Evolutionary conservation across 1,140 invertebrate genomes (phyloP).

Genomic region (Drosophila elegans): DNA sequence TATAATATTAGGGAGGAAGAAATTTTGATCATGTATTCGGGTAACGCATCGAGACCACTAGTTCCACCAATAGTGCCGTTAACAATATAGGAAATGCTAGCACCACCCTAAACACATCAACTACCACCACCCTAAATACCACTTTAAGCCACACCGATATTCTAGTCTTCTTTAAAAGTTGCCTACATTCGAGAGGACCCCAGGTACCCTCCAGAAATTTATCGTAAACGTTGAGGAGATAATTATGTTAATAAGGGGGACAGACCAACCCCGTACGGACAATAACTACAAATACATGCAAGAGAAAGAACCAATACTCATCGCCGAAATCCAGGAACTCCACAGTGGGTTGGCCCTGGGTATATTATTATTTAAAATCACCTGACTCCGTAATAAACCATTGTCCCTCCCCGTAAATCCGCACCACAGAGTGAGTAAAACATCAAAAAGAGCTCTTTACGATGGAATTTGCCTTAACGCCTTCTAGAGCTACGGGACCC

Average conservation of each 20-base stretch:
- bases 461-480: too few species aligned
- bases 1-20: neutral
- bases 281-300: neutral
- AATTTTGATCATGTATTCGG: neutral
- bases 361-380: neutral
- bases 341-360: neutral
- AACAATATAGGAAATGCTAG: neutral
- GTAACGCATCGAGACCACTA: neutral
- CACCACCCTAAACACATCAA: neutral
- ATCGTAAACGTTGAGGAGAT: conserved; percentile 17
- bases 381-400: neutral
- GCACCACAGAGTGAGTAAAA: neutral
- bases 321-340: neutral
- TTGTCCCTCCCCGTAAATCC: neutral
- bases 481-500: too few species aligned
- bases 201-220: conserved; percentile 2
- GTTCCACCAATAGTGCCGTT: neutral
- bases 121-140: neutral
- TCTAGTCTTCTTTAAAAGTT: conserved; percentile 5
- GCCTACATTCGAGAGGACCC: neutral
- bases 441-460: too few species aligned
- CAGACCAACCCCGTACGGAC: conserved; percentile 12
- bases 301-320: neutral
- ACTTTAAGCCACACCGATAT: conserved; percentile 2
- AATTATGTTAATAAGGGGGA: conserved; percentile 12